phyloP scores from a whole-genome alignment of 2,113 vertebrate genomes.

The Ornithorhynchus anatinus region DNA sequence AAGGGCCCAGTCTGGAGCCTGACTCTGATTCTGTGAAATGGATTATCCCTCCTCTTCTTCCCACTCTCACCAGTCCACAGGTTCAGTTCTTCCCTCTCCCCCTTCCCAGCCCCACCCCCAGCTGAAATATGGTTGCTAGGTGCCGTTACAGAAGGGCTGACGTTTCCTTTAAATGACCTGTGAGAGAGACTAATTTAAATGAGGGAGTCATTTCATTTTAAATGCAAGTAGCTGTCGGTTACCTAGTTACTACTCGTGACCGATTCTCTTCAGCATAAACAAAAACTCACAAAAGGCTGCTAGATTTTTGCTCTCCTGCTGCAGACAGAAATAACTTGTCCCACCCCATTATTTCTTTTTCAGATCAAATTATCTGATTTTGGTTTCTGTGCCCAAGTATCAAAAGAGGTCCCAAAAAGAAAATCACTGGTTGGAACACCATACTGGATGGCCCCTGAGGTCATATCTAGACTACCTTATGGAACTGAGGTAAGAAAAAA shows the following conservation, averaged over 20 bases:
- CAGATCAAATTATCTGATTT: conserved; percentile 98
- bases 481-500: conserved; percentile 85
- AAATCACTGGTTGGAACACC: conserved; percentile 97
- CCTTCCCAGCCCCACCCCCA: too few relatives aligned
- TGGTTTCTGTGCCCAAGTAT: conserved; percentile 98
- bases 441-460: conserved; percentile 98
- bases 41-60: too few relatives aligned
- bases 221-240: neutral
- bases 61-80: too few relatives aligned
- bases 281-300: neutral
- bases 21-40: too few relatives aligned
- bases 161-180: neutral
- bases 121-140: too few relatives aligned
- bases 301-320: neutral
- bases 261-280: neutral
- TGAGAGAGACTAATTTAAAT: neutral
- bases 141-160: too few relatives aligned
- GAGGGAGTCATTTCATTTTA: neutral
- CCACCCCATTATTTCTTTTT: neutral
- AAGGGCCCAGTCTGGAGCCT: too few relatives aligned
- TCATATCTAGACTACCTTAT: conserved; percentile 96
- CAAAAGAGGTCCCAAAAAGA: conserved; percentile 97
- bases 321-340: too few relatives aligned
- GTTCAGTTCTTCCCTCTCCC: too few relatives aligned
- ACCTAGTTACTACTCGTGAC: neutral